phyloP scores from a whole-genome alignment of 2,888 invertebrate species.

The Drosophila ezoana region DNA sequence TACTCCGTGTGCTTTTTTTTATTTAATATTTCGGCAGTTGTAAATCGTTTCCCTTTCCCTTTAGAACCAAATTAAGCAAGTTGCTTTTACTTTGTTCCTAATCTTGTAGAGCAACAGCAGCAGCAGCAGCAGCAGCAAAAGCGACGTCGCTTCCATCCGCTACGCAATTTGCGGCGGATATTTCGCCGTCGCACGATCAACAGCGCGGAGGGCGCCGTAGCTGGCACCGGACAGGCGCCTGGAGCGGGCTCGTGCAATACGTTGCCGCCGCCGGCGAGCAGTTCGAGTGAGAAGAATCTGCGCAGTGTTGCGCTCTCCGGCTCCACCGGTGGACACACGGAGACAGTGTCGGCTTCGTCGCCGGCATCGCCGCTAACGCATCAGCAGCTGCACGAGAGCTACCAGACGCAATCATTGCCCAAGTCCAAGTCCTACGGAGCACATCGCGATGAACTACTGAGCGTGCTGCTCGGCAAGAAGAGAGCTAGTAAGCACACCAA shows the following conservation, averaged over 20 bases:
- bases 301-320: constrained; percentile 70
- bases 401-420: constrained; percentile 80
- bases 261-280: constrained; percentile 60
- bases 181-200: constrained; percentile 85
- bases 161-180: constrained; percentile 84
- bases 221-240: constrained; percentile 39
- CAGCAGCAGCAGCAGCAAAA: constrained; percentile 84
- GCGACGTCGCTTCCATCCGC: constrained; percentile 84
- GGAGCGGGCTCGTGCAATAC: constrained; percentile 67
- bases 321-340: not conserved
- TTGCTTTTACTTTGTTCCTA: constrained; percentile 5
- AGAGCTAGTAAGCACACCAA: constrained; percentile 53
- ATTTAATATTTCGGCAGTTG: constrained; percentile 9
- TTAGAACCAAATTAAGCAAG: constrained; percentile 30
- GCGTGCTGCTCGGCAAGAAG: constrained; percentile 72
- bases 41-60: constrained; percentile 1
- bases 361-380: constrained; percentile 81
- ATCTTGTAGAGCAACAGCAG: constrained; percentile 81
- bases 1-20: constrained; percentile 2
- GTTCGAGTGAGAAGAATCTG: constrained; percentile 81
- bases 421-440: constrained; percentile 77
- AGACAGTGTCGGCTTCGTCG: constrained; percentile 72
- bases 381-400: constrained; percentile 74
- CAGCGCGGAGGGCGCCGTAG: constrained; percentile 65
- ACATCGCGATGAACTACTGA: constrained; percentile 75